Percentiles rank a stretch among this genome's conserved stretches.
These are phyloP conservation scores for Psilopogon haemacephalus DNA, from an alignment of 2,113 vertebrate species.

Conservation along the genomic window DNA sequence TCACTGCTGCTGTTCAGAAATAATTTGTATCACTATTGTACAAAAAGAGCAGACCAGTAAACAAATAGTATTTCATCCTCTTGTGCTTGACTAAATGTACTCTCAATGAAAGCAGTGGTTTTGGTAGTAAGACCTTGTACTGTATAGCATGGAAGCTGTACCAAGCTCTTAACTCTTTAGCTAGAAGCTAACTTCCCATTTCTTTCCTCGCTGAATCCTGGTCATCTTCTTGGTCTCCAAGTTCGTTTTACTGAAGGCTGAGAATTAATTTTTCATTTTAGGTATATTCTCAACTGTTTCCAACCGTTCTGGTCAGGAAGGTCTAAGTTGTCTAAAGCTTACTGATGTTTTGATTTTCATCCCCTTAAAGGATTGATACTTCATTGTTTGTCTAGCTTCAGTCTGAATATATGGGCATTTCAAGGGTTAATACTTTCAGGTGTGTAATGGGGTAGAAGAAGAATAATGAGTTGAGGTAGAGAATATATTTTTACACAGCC, in stretches of 20 bases:
- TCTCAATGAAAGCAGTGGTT: neutral
- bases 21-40: neutral
- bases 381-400: neutral
- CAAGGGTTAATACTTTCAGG: neutral
- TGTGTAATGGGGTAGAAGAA: neutral
- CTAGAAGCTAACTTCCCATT: neutral
- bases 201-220: neutral
- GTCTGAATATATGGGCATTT: neutral
- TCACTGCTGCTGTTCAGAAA: neutral
- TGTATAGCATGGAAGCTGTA: neutral
- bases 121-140: neutral
- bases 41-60: neutral
- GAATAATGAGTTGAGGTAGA: conserved; percentile 27
- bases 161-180: neutral
- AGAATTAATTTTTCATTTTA: neutral
- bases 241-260: neutral
- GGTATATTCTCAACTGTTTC: neutral
- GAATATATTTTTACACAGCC: conserved; percentile 34
- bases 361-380: neutral
- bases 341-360: neutral
- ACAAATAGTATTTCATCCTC: neutral
- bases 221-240: neutral
- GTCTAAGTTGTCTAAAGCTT: neutral
- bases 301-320: neutral
- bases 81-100: neutral